Evolutionary conservation across 2,113 vertebrate species (phyloP).

Genomic region (Panurus biarmicus): DNA sequence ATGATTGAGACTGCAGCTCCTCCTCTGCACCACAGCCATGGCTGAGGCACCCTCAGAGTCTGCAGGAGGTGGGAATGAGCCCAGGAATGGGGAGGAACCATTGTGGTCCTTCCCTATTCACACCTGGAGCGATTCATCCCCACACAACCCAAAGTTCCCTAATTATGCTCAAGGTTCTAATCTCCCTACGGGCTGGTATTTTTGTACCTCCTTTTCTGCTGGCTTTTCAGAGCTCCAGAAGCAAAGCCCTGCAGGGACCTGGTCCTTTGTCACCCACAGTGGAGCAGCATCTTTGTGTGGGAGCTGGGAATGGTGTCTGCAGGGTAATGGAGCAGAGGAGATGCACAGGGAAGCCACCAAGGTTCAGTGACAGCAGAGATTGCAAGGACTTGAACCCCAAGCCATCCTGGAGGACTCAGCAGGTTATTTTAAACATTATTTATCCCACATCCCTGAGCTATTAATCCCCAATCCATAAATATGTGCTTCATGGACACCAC

Average conservation of each 20-base stretch:
- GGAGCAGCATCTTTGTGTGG: not conserved
- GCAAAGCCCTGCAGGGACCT: not conserved
- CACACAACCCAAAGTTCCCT: not conserved
- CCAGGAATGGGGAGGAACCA: not conserved
- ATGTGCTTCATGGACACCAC: not conserved
- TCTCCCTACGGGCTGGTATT: not conserved
- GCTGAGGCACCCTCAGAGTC: not conserved
- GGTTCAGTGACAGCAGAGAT: not conserved
- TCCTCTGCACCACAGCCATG: not conserved
- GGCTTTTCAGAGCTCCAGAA: not conserved
- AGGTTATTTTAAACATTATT: not conserved
- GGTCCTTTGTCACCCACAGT: not conserved
- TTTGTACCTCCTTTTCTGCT: not conserved
- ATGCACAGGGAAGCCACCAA: not conserved
- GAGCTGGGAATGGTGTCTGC: not conserved
- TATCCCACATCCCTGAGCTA: not conserved
- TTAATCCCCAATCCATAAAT: not conserved
- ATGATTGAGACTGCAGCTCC: not conserved
- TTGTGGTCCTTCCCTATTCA: not conserved
- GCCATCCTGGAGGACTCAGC: not conserved
- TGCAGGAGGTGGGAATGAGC: not conserved
- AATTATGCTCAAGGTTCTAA: not conserved
- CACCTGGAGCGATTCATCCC: rapidly evolving
- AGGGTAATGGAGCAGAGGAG: not conserved
- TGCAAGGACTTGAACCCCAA: not conserved